phyloP scores from a whole-genome alignment of 2,888 invertebrate species.

The Scelioninae gen. 1 region DNA sequence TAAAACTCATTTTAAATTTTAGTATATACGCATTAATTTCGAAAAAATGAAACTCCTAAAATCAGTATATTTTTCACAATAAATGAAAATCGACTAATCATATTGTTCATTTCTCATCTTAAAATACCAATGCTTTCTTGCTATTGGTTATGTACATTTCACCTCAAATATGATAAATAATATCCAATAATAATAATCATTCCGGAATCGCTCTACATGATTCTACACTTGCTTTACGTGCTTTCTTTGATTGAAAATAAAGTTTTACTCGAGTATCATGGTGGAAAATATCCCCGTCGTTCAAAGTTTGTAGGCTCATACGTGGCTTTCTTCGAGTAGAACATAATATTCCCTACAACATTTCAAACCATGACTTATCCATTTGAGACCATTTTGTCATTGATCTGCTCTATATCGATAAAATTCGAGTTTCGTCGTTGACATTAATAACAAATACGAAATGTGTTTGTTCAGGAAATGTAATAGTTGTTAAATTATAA shows the following conservation, averaged over 20 bases:
- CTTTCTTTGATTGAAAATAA: conserved; percentile 46
- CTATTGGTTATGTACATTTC: too few relatives aligned
- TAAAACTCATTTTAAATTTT: too few relatives aligned
- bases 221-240: conserved; percentile 49
- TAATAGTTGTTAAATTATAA: conserved; percentile 7
- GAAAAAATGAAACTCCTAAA: too few relatives aligned
- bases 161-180: too few relatives aligned
- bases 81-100: too few relatives aligned
- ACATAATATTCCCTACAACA: conserved; percentile 69
- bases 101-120: too few relatives aligned
- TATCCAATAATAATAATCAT: not conserved
- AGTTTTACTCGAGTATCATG: conserved; percentile 68
- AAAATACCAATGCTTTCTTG: too few relatives aligned
- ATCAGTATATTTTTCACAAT: too few relatives aligned
- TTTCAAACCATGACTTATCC: conserved; percentile 52
- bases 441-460: not conserved
- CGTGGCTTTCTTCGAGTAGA: conserved; percentile 69
- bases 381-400: not conserved
- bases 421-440: not conserved
- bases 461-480: conserved; percentile 24
- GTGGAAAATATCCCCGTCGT: conserved; percentile 67
- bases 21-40: too few relatives aligned
- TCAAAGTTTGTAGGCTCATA: conserved; percentile 70
- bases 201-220: conserved; percentile 44
- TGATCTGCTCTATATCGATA: too few relatives aligned